Base-by-base conservation (phyloP, 2,888 invertebrate species). In the Brenthis daphne region DNA sequence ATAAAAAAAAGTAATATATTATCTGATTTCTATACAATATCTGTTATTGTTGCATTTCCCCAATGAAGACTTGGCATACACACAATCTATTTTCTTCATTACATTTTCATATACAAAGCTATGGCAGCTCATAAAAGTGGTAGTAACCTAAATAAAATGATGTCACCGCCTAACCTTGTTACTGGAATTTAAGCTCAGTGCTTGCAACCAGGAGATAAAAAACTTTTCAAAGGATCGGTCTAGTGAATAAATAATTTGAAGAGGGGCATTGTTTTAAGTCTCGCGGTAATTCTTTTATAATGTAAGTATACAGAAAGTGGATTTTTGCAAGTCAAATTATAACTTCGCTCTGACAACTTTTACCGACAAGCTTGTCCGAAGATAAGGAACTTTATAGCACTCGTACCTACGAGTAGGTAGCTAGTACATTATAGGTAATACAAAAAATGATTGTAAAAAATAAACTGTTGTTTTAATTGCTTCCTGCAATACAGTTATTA, bases 141-240 rank as follows among this genome's bases (percentile, higher is more conserved):
- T 64, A 56, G 61, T 72, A 67, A 66, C 68, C 65, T 68, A 71
- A 69, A 70, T 72, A 70, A 71, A 72, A 71, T 68, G 66, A 63
- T 67, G 68, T 67, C 72, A 56, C 63, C 20, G 50, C 24, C 55
- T 65, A 69, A 61, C 65, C 65, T 54, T 66, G 67, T 70, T 66
- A 50, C 61, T 47, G 37, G 37, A 57, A 51, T 67, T 68, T 57
- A 13, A 54, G 33, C 51, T 54, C 51, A 47, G 43, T 64, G 12
- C 47, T 13, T 14, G 20, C 24, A 37, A 50, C 54, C 37, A 64
- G 29, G 16, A 20, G n/a, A 51, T 37, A 37, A 53, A 61, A n/a
- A 13, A 53, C 51, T 63, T 63, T 63, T 37, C 37, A 37, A 51
- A 51, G 60, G 29, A 61, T 61, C 33, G n/a, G 12, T 48, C 12